Conservation (phyloP, 2,888 invertebrate genomes). For the Ormyrus thymus region DNA sequence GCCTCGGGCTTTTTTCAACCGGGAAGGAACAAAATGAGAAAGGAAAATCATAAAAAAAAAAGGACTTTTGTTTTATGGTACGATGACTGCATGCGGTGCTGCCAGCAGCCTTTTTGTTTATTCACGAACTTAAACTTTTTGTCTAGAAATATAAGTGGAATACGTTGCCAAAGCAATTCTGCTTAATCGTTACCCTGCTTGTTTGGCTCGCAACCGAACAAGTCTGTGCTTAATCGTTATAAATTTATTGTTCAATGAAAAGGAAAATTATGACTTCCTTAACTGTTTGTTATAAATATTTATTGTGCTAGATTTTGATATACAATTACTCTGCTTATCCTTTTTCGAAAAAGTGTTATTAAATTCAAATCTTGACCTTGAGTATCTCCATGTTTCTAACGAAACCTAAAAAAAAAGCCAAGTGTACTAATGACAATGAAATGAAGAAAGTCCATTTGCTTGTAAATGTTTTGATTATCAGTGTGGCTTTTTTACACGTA, state of each 20-base stretch:
- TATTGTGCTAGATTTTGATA: conserved; percentile 25
- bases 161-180: conserved; percentile 15
- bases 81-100: conserved; percentile 71
- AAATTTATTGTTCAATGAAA: conserved; percentile 13
- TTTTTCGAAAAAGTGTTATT: not conserved
- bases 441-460: conserved; percentile 42
- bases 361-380: not conserved
- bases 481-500: conserved; percentile 33
- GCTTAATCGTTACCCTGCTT: conserved; percentile 1
- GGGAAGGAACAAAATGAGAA: not conserved
- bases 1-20: not conserved
- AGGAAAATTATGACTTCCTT: conserved; percentile 48
- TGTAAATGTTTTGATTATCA: conserved; percentile 37
- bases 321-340: not conserved
- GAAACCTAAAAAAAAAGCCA: not conserved
- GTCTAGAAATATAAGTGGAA: not conserved
- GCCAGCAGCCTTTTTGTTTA: conserved; percentile 50
- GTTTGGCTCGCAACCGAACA: not conserved
- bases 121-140: not conserved
- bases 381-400: not conserved
- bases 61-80: conserved; percentile 54
- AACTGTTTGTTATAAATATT: not conserved
- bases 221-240: not conserved
- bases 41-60: conserved; percentile 12
- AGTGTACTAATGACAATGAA: not conserved